Evolutionary conservation across 2,797 vertebrate genomes (phyloP).

Genomic region (Sebastes taczanowskii): DNA sequence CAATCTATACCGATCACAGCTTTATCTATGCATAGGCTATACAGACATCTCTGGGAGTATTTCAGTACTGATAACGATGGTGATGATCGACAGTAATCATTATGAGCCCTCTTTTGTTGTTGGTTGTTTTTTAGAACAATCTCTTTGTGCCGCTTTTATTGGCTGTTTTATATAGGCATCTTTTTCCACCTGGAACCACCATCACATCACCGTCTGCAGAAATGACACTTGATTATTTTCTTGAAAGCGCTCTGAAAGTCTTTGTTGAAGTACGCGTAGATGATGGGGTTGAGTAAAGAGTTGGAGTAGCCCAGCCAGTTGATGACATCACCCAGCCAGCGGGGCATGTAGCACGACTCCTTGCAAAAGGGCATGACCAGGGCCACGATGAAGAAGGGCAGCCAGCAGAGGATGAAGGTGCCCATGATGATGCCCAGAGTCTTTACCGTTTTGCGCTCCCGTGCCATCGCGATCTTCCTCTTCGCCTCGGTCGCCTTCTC

Average conservation of each 20-base stretch:
- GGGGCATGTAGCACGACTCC: constrained; percentile 90
- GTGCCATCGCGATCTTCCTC: constrained; percentile 93
- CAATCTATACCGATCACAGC: constrained; percentile 59
- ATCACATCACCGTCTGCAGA: constrained; percentile 83
- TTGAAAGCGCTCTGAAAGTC: constrained; percentile 98
- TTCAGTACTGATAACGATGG: constrained; percentile 45
- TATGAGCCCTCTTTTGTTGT: constrained; percentile 3
- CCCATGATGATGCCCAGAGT: constrained; percentile 98
- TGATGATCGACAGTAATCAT: constrained; percentile 41
- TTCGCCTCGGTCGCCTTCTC: constrained; percentile 91
- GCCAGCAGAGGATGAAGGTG: constrained; percentile 97
- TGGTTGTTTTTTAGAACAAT: background rate
- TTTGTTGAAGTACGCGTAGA: constrained; percentile 99
- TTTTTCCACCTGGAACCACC: background rate
- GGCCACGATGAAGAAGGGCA: constrained; percentile 97
- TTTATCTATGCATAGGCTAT: constrained; percentile 61
- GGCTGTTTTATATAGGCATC: background rate
- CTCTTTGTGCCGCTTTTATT: background rate
- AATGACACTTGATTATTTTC: constrained; percentile 97
- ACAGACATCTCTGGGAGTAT: constrained; percentile 46
- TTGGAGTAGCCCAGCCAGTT: constrained; percentile 99
- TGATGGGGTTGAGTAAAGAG: constrained; percentile 97
- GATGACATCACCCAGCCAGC: constrained; percentile 89
- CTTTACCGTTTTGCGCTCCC: constrained; percentile 97
- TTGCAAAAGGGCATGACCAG: constrained; percentile 94